phyloP scores from a whole-genome alignment of 2,113 vertebrate genomes.

The Leucosticte australis region DNA sequence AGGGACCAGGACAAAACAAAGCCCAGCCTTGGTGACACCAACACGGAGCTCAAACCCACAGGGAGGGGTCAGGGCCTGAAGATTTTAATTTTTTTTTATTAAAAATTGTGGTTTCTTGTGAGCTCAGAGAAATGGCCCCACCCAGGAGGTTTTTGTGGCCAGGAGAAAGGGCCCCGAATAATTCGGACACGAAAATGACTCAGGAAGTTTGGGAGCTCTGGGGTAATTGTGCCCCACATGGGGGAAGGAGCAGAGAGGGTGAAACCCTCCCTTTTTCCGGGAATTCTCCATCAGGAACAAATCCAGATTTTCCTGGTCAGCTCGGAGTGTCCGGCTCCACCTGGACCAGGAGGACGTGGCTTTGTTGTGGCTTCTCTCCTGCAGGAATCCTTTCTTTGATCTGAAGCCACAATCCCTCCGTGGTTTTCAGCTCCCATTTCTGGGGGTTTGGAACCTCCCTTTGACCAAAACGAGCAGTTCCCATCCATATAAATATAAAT shows the following conservation, averaged over 20 bases:
- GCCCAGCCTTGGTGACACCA: background rate
- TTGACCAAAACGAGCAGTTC: background rate
- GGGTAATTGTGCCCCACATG: background rate
- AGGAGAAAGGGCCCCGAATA: background rate
- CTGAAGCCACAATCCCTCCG: background rate
- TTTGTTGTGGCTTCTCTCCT: background rate
- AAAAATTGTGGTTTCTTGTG: background rate
- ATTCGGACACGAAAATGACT: accelerated
- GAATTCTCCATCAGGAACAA: background rate
- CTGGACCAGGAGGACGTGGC: background rate
- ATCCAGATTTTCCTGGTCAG: background rate
- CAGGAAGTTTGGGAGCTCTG: background rate
- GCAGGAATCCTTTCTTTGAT: background rate
- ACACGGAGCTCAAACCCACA: background rate
- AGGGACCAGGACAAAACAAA: background rate
- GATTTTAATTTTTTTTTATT: background rate
- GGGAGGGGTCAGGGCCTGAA: background rate
- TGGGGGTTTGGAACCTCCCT: background rate
- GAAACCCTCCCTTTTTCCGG: background rate
- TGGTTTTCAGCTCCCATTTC: background rate
- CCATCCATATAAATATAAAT: accelerated
- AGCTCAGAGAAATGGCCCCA: accelerated
- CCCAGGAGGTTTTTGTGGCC: background rate
- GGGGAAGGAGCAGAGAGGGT: background rate
- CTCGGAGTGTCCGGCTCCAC: background rate